phyloP scores from a whole-genome alignment of 1,140 invertebrate species.

The Lepidurus couesii region DNA sequence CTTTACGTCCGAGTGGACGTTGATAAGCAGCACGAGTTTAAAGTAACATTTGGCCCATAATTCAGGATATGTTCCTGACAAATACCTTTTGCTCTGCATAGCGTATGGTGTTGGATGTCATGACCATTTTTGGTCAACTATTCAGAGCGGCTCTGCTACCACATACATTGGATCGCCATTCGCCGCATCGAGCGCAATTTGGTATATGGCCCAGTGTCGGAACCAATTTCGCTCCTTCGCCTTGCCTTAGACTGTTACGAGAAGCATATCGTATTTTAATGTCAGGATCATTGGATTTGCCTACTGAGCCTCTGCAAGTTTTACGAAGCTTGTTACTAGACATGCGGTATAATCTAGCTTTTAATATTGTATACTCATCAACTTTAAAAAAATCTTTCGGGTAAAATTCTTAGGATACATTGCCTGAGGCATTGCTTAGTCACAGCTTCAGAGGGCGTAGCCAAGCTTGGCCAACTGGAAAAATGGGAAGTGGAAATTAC shows the following conservation, averaged over 20 bases:
- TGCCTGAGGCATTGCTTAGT: conserved; percentile 79
- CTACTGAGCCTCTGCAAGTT: conserved; percentile 71
- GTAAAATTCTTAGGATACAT: conserved; percentile 55
- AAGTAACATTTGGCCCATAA: conserved; percentile 47
- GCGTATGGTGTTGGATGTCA: conserved; percentile 60
- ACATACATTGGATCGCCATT: conserved; percentile 48
- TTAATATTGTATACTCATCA: neutral
- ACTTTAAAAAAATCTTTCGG: neutral
- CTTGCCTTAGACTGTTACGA: conserved; percentile 29
- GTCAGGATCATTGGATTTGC: conserved; percentile 59
- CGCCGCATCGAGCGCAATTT: conserved; percentile 42
- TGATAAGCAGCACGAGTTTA: conserved; percentile 62
- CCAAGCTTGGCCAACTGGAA: conserved; percentile 69
- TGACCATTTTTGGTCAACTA: conserved; percentile 59
- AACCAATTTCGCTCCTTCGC: neutral
- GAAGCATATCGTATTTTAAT: neutral
- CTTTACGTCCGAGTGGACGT: conserved; percentile 63
- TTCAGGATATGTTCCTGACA: neutral
- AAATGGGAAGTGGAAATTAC: conserved; percentile 81
- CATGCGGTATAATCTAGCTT: conserved; percentile 52
- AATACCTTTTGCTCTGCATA: conserved; percentile 38
- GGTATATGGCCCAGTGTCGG: conserved; percentile 40
- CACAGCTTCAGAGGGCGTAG: conserved; percentile 72
- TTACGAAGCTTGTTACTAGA: conserved; percentile 80
- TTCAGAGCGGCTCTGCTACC: conserved; percentile 60